Evolutionary conservation across 2,113 vertebrate species (phyloP).

Genomic region (Peromyscus maniculatus): DNA sequence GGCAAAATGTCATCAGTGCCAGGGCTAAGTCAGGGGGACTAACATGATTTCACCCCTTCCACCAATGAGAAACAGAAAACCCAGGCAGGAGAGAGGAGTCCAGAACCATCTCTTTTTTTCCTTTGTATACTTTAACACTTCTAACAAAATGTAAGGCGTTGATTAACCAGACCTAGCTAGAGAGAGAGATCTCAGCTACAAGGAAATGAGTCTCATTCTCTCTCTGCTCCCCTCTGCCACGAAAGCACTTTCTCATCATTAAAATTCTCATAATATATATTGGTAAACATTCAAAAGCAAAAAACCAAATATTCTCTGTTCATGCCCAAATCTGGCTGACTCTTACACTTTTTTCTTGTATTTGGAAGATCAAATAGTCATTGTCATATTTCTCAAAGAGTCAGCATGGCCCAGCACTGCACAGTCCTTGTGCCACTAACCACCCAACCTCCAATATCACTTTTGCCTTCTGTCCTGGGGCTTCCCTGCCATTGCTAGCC

Average conservation of each 20-base stretch:
- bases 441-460: neutral
- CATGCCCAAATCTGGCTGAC: neutral
- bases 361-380: neutral
- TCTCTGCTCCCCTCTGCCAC: neutral
- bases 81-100: neutral
- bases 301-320: neutral
- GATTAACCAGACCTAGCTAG: neutral
- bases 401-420: too few species aligned
- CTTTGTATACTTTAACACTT: neutral
- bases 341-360: neutral
- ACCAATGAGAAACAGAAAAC: neutral
- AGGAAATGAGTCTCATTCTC: neutral
- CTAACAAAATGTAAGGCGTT: neutral
- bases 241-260: neutral
- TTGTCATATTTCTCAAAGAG: neutral
- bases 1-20: neutral
- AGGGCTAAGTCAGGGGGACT: neutral
- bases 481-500: neutral
- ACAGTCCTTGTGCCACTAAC: neutral
- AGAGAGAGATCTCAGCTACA: neutral
- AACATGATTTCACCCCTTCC: neutral
- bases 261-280: neutral
- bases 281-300: neutral
- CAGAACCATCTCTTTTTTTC: fast-evolving
- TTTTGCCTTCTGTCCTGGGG: neutral